Conservation (phyloP, 2,113 vertebrate genomes). For the Hippocampus comes region DNA sequence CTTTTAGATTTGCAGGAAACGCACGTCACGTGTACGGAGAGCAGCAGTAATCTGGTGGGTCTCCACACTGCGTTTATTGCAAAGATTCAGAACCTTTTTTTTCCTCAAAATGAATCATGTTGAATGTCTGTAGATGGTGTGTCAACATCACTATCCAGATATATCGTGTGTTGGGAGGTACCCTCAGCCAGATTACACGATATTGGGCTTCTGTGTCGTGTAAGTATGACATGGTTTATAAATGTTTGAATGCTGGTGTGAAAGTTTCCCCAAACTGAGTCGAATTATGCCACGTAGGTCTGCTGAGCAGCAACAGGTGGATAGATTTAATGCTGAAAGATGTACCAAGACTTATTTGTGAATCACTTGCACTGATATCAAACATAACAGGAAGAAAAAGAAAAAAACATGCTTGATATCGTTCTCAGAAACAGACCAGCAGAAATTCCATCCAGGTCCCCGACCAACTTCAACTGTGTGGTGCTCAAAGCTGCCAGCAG, state of each 20-base stretch:
- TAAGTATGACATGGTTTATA: constrained; percentile 52
- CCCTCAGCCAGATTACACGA: constrained; percentile 51
- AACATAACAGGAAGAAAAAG: too few relatives aligned
- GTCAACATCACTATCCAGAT: constrained; percentile 75
- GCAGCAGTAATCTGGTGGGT: constrained; percentile 68
- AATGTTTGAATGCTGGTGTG: too few relatives aligned
- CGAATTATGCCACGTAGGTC: too few relatives aligned
- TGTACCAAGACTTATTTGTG: too few relatives aligned
- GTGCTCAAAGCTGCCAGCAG: constrained; percentile 66
- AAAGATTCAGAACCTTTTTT: not conserved
- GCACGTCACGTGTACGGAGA: constrained; percentile 75
- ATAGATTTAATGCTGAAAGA: too few relatives aligned
- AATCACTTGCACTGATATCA: too few relatives aligned
- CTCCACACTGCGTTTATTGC: not conserved
- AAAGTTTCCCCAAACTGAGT: too few relatives aligned
- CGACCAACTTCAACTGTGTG: constrained; percentile 72
- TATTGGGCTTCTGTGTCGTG: constrained; percentile 79
- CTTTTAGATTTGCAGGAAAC: constrained; percentile 82
- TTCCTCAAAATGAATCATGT: not conserved
- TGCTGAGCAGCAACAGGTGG: too few relatives aligned
- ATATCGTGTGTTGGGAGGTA: constrained; percentile 81
- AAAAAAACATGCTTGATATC: not conserved
- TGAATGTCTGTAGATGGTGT: constrained; percentile 64
- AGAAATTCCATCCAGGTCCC: constrained; percentile 40
- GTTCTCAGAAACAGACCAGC: constrained; percentile 69